Evolutionary conservation across 2,797 vertebrate genomes (phyloP).

Genomic region (Myotis planiceps): DNA sequence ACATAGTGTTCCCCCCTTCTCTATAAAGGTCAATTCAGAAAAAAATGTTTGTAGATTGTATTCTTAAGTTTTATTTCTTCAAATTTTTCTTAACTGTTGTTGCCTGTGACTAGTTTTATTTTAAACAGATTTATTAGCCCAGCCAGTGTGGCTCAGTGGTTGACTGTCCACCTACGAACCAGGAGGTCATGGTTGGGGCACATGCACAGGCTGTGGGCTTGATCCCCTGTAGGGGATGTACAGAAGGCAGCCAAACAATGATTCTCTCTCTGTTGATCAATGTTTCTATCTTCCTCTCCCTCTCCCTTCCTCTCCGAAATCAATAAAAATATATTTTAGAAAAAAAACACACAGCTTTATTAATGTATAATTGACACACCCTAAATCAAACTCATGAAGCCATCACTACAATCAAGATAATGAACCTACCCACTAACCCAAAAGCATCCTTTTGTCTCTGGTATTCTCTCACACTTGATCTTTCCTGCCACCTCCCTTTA

Average conservation of each 20-base stretch:
- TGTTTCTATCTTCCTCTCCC: no score
- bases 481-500: not conserved
- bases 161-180: no score
- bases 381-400: not conserved
- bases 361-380: not conserved
- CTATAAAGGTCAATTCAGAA: not conserved
- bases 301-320: no score
- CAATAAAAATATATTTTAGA: no score
- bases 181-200: no score
- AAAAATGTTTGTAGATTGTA: not conserved
- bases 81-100: not conserved
- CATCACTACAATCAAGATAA: not conserved
- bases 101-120: not conserved
- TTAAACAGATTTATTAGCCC: not conserved
- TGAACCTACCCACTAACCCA: not conserved
- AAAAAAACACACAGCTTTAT: not conserved
- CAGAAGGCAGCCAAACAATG: no score
- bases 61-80: not conserved
- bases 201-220: no score
- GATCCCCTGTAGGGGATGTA: no score
- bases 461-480: not conserved
- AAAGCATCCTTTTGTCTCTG: not conserved
- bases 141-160: no score
- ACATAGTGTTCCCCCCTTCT: not conserved
- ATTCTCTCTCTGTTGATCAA: no score